phyloP scores from a whole-genome alignment of 2,797 vertebrate genomes.

The Chelmon rostratus region DNA sequence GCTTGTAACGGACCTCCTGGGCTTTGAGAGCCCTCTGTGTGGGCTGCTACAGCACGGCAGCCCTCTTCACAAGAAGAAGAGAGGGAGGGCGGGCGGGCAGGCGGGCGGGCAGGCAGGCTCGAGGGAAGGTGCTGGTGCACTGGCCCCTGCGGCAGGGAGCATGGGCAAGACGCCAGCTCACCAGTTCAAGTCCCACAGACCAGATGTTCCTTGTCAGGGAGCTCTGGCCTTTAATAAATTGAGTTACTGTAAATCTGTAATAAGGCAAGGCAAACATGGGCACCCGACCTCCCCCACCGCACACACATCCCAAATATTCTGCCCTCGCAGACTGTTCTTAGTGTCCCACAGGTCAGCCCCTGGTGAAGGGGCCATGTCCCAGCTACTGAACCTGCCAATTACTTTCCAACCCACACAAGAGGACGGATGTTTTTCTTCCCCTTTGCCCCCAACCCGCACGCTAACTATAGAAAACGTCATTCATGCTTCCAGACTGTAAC shows the following conservation, averaged over 20 bases:
- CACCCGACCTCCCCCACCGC: conserved; percentile 39
- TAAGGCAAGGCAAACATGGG: conserved; percentile 79
- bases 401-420: conserved; percentile 69
- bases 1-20: conserved; percentile 80
- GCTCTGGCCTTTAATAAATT: conserved; percentile 83
- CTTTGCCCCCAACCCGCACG: conserved; percentile 30
- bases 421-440: conserved; percentile 63
- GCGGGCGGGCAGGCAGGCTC: conserved; percentile 53
- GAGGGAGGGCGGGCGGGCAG: conserved; percentile 46
- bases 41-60: conserved; percentile 75
- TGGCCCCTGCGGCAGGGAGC: conserved; percentile 78
- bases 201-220: conserved; percentile 87
- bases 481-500: conserved; percentile 45
- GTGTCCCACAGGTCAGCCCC: conserved; percentile 72
- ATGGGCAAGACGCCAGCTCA: conserved; percentile 79
- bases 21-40: conserved; percentile 84
- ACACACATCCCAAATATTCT: conserved; percentile 47
- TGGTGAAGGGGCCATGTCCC: conserved; percentile 71
- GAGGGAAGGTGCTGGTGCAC: conserved; percentile 75
- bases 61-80: conserved; percentile 68
- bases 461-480: conserved; percentile 48
- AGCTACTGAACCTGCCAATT: conserved; percentile 78
- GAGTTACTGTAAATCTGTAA: conserved; percentile 86
- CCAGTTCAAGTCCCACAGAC: conserved; percentile 78
- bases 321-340: conserved; percentile 52